Evolutionary conservation across 2,888 invertebrate genomes (phyloP).

Genomic region (Spilosoma lubricipeda): DNA sequence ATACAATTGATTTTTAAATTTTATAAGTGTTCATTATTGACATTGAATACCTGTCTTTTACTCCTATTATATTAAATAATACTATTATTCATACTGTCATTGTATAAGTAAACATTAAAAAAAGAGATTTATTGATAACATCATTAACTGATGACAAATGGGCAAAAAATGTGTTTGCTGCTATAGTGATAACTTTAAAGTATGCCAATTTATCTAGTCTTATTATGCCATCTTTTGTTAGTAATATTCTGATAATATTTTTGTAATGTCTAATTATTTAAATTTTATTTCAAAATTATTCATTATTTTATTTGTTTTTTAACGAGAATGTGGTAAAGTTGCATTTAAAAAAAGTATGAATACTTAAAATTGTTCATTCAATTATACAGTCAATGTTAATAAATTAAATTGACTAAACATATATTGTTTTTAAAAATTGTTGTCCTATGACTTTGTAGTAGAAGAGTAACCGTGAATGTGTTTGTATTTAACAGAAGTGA

Average conservation of each 20-base stretch:
- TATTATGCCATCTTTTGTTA: neutral
- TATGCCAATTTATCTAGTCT: neutral
- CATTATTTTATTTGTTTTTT: neutral
- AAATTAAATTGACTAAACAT: neutral
- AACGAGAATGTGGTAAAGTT: neutral
- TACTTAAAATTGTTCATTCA: neutral
- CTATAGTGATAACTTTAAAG: neutral
- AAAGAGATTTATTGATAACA: neutral
- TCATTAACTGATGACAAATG: neutral
- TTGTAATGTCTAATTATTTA: neutral
- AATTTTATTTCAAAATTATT: neutral
- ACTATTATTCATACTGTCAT: neutral
- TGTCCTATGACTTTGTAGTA: neutral
- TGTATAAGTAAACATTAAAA: neutral
- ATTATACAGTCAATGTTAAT: neutral
- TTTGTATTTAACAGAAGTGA: conserved; percentile 86
- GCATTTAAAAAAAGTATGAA: neutral
- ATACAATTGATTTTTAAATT: neutral
- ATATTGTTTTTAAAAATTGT: neutral
- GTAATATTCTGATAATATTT: neutral
- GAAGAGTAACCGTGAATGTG: conserved; percentile 35
- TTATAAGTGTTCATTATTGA: neutral
- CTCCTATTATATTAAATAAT: neutral
- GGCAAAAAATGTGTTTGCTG: neutral
- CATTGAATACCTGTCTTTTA: neutral